phyloP scores from a whole-genome alignment of 2,113 vertebrate genomes.

The Lynx canadensis region DNA sequence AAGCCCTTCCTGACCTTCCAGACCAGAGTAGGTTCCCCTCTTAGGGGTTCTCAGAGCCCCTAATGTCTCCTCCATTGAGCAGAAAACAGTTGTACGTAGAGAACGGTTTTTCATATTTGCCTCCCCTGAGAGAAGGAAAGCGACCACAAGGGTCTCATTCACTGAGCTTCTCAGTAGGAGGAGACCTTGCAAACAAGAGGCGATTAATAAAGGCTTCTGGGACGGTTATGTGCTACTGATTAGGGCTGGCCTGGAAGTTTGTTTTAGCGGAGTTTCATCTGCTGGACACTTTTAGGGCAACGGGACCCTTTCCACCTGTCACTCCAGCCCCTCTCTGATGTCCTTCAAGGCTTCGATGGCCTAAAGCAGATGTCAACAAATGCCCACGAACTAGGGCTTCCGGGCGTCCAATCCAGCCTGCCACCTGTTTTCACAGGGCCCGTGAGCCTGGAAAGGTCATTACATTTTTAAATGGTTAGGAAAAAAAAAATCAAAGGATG shows the following conservation, averaged over 20 bases:
- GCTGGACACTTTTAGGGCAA: background rate
- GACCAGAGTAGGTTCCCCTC: too few relatives aligned
- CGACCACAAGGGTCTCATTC: too few relatives aligned
- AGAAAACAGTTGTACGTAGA: background rate
- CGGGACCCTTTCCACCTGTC: background rate
- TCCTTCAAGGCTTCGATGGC: background rate
- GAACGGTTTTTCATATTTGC: background rate
- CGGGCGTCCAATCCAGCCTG: too few relatives aligned
- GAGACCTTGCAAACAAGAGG: background rate
- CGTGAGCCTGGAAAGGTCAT: background rate
- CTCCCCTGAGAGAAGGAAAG: too few relatives aligned
- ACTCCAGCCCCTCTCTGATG: background rate
- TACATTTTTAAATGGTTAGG: background rate
- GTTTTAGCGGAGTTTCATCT: background rate
- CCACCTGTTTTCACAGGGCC: background rate
- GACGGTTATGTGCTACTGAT: accelerated
- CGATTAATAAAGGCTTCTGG: background rate
- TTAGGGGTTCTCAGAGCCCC: background rate
- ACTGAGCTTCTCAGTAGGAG: accelerated
- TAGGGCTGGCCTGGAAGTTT: accelerated
- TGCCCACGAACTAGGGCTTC: accelerated
- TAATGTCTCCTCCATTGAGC: background rate
- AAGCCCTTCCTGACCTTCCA: background rate
- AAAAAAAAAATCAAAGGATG: background rate
- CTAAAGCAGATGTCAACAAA: too few relatives aligned